Percentiles rank a stretch among this genome's conserved stretches.
These are phyloP conservation scores for Drosophila paucipuncta DNA, from an alignment of 2,888 invertebrate genomes.

Conservation along the genomic window DNA sequence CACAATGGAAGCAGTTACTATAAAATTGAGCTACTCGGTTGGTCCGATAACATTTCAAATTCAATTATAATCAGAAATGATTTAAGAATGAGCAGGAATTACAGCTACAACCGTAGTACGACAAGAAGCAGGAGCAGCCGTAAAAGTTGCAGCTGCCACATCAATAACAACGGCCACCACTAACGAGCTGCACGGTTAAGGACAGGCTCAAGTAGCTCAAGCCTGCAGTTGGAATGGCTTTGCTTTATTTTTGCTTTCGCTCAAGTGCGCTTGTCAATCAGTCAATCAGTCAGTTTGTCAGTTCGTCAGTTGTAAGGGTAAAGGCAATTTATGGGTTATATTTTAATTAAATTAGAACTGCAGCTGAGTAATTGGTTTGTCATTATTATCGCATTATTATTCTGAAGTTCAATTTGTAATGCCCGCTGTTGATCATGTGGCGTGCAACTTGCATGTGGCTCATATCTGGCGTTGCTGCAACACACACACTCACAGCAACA, in stretches of 20 bases:
- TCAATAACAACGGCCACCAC: slow-evolving; percentile 16
- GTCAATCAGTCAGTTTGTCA: not conserved
- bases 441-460: slow-evolving; percentile 8
- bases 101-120: slow-evolving; percentile 13
- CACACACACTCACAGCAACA: not conserved
- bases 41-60: slow-evolving; percentile 13
- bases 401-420: slow-evolving; percentile 29
- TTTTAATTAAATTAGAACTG: slow-evolving; percentile 38
- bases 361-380: slow-evolving; percentile 30
- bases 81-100: slow-evolving; percentile 55
- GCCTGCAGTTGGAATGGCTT: not conserved
- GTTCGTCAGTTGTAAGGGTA: too few species aligned
- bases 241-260: not conserved
- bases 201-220: slow-evolving; percentile 16
- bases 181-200: slow-evolving; percentile 8
- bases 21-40: slow-evolving; percentile 8
- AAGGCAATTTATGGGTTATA: slow-evolving; percentile 6
- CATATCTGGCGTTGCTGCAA: not conserved
- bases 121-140: not conserved
- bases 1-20: not conserved
- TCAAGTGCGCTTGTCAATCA: not conserved
- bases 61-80: slow-evolving; percentile 65
- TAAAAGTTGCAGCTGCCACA: not conserved
- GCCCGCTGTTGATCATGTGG: slow-evolving; percentile 7
- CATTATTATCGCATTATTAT: slow-evolving; percentile 37